phyloP scores from a whole-genome alignment of 2,797 vertebrate genomes.

The Oryzias sinensis region DNA sequence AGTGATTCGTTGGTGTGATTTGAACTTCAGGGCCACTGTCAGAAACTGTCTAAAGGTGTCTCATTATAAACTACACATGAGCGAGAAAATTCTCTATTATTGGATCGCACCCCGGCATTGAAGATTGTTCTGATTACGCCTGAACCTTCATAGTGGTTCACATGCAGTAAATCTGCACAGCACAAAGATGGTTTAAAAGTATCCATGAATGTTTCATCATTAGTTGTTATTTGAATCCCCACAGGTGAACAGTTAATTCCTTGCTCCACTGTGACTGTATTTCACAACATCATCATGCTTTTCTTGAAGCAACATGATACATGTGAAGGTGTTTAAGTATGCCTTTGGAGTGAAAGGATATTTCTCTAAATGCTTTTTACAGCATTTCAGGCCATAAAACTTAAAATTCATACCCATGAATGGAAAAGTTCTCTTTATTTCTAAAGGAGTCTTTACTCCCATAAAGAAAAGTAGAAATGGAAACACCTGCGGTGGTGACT shows the following conservation, averaged over 20 bases:
- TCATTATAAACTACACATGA: too few species aligned
- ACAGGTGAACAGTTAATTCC: slow-evolving; percentile 49
- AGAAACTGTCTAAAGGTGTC: too few species aligned
- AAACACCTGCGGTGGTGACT: slow-evolving; percentile 2
- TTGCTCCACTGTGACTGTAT: slow-evolving; percentile 10
- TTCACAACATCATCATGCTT: slow-evolving; percentile 9
- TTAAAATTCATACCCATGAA: too few species aligned
- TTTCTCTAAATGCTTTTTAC: background rate
- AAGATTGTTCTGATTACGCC: slow-evolving; percentile 23
- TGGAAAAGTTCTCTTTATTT: background rate
- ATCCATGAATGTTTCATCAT: slow-evolving; percentile 49
- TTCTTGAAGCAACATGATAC: slow-evolving; percentile 5
- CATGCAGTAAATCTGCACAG: slow-evolving; percentile 4
- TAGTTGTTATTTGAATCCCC: slow-evolving; percentile 48
- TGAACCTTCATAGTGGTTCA: slow-evolving; percentile 23
- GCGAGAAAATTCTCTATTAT: slow-evolving; percentile 8
- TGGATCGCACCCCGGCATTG: slow-evolving; percentile 14
- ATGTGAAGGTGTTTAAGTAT: slow-evolving; percentile 10
- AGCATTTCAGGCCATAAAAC: too few species aligned
- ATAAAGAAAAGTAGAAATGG: slow-evolving; percentile 7
- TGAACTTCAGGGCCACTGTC: too few species aligned
- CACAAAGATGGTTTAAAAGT: slow-evolving; percentile 35
- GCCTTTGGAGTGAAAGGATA: slow-evolving; percentile 1
- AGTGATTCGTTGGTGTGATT: too few species aligned
- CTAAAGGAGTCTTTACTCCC: slow-evolving; percentile 2